Base-by-base conservation (phyloP, 2,797 vertebrate genomes). In the Acanthurus lineatus region DNA sequence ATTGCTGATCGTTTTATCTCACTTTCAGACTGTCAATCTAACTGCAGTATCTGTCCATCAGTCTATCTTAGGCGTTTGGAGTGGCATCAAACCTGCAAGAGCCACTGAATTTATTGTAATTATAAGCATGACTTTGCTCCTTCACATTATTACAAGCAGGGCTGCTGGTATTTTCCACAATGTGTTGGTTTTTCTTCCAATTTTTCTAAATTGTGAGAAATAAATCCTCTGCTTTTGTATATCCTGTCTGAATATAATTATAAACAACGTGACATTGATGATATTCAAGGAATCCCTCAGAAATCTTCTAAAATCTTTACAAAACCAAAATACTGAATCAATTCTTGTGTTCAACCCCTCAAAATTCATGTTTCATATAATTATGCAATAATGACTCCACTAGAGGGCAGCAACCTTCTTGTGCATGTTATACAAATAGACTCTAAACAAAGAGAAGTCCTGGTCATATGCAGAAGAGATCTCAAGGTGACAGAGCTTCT, bases 301-400 rank as follows among this genome's bases (percentile, higher is more conserved):
- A 22, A 22, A 52, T 44, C 10, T 28, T 16, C 7, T 9, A 28
- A n/a, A 25, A 67, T 28, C 59, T 14, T 35, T 25, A 42, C 8
- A 40, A 42, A 6, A 44, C 1, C 25, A n/a, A 11, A 74, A 5
- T 3, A 35, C 19, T 45, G 9, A 7, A 22, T 25, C 49, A 19
- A 45, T 44, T 72, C n/a, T 12, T 51, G 19, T 2, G 35, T 22
- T 4, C 12, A 15, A 17, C 12, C 35, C 28, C 20, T 15, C 1
- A 5, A 32, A 5, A 4, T 14, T 35, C 7, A 25, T 19, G 19
- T n/a, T 35, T 69, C 42, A 2, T 22, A 14, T 9, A 28, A 48
- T 61, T 16, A 14, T 67, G 61, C n/a, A 64, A 32, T 75, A 44
- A 25, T 22, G 38, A 16, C 7, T 71, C 87, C 91, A 91, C 83